Evolutionary conservation across 1,140 invertebrate genomes (phyloP), one percentile per base, ranked within the genome.

Genomic region (Acromyrmex echinatior): DNA sequence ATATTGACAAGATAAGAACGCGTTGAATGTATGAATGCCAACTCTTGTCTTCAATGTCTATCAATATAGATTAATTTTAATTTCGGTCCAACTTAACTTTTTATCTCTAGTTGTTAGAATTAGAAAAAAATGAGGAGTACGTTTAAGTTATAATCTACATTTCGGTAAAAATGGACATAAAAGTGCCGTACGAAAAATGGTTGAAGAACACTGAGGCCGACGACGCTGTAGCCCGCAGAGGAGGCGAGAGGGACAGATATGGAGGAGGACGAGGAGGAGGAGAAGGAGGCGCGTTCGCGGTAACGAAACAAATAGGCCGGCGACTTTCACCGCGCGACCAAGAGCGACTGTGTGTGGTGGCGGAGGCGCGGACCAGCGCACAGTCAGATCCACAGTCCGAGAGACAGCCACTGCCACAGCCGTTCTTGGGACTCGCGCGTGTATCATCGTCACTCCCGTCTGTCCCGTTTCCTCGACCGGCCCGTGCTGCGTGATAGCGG

Each of bases 291-390:
- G 39, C 91, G 91, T 91, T 92, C 87, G 92, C 91, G 89, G 92
- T 82, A 91, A 93, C 90, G 92, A 94, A 93, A 93, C 93, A 94
- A 95, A 94, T 94, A 95, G 94, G 93, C 94, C 94, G 94, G 93
- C 92, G 94, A 95, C 94, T 95, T 95, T 94, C 94, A 94, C 94
- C 94, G 77, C 78, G 71, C 87, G 82, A 84, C 89, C 89, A 86
- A 90, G 88, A 90, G 77, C 89, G 89, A 35, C 86, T 73, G 31
- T 25, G 84, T 86, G 88, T 87, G 87, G 84, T 87, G 87, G 84
- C 86, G 87, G 88, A 91, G 45, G 68, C 56, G 68, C 39, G 18
- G 80, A 35, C 25, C 88, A 88, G 78, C 66, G 76, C 53, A 86
- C 71, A 84, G 77, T 58, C 87, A 87, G 86, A 90, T 87, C 84